Evolutionary conservation across 1,140 invertebrate species (phyloP), one percentile per base, ranked within the genome.

Genomic region (Zaprionus inermis): DNA sequence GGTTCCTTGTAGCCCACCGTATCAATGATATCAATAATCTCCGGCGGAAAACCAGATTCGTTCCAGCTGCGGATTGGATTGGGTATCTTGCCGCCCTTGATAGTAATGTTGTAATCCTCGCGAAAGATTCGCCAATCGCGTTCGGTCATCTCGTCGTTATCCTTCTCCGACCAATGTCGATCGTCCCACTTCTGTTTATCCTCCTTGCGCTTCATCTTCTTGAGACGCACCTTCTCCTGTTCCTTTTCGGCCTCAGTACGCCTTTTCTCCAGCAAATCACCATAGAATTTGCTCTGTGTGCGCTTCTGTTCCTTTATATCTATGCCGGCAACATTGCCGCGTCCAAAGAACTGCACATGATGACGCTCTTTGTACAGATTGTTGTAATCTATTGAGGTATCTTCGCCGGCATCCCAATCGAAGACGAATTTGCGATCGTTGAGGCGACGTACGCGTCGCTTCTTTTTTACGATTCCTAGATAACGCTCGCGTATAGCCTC

Each of bases 381-480:
- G 93, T 99, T 99, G 84, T 99, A 99, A 94, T 99, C 99, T 72
- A 97, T 96, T 16, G 98, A 98, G 0, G 99, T 99, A 84, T 99
- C 99, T 93, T 99, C 99, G 0, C 96, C 96, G 4, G 98, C 98
- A 94, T 99, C 99, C 99, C 99, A 99, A 93, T 99, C 99, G 93
- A 99, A 99, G 0, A 99, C 98, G 94, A 99, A 99, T 93, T 99
- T 99, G 5, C 98, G 93, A 91, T 99, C 99, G 93, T 99, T 99
- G 4, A 99, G 93, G 72, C 98, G 94, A 34, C 99, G 93, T 0
- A 99, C 97, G 46, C 97, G 93, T 6, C 98, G 95, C 90, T 99
- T 99, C 91, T 98, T 99, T 89, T 99, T 99, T 0, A 98, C 93
- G 16, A 98, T 95, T 9, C 98, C 97, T n/a, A 99, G 94, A 93